A percentile compares a stretch with the other conserved stretches of the same genome.
These are phyloP conservation scores for Pterocles burchelli DNA, from an alignment of 2,113 vertebrate species.

Conservation along the genomic window DNA sequence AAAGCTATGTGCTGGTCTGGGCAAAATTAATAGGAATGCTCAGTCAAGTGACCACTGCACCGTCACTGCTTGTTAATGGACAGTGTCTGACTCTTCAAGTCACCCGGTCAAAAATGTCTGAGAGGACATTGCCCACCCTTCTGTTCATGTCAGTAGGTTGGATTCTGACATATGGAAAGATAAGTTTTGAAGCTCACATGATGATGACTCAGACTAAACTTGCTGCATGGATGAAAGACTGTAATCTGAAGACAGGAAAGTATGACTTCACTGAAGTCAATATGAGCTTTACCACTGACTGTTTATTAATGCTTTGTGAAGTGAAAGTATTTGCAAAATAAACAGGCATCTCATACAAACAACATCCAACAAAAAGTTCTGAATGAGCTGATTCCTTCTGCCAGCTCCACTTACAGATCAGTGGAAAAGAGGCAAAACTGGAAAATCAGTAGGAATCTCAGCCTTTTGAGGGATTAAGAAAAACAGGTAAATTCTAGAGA, in stretches of 20 bases:
- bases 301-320: background rate
- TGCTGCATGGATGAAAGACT: background rate
- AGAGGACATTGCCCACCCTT: background rate
- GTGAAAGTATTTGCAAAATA: background rate
- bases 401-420: background rate
- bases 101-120: background rate
- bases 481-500: background rate
- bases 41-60: background rate
- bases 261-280: background rate
- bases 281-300: background rate
- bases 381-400: rapidly evolving
- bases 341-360: background rate
- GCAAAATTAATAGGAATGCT: background rate
- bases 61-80: rapidly evolving
- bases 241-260: background rate
- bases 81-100: background rate
- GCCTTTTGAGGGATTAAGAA: background rate
- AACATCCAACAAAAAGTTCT: background rate
- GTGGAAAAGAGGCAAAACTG: background rate
- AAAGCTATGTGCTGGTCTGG: background rate
- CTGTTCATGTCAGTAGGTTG: background rate
- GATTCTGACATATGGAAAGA: background rate
- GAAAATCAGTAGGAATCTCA: background rate
- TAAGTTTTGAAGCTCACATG: background rate
- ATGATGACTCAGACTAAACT: background rate